These are phyloP conservation scores for Prietella phreatophila DNA, from an alignment of 2,113 vertebrate species.

Conservation along the genomic window DNA sequence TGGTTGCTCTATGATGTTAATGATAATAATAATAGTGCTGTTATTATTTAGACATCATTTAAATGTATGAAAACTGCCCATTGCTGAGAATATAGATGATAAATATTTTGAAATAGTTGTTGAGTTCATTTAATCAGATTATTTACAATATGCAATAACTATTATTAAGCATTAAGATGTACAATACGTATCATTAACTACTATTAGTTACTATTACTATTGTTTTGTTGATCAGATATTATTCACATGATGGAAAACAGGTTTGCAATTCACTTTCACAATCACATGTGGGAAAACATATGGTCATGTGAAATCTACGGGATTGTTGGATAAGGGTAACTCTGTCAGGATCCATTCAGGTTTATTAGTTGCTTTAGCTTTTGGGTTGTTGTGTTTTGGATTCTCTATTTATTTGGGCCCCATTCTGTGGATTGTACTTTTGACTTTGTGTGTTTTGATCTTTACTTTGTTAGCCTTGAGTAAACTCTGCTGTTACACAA, in stretches of 20 bases:
- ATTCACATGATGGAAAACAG: no score
- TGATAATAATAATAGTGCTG: not conserved
- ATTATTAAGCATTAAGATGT: not conserved
- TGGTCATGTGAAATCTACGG: no score
- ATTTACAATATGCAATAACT: not conserved
- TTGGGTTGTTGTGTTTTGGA: no score
- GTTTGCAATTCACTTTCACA: no score
- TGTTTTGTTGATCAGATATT: no score
- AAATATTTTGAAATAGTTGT: not conserved
- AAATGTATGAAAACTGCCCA: not conserved
- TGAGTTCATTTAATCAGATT: not conserved
- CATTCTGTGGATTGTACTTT: not conserved
- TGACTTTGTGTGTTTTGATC: not conserved
- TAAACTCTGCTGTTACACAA: not conserved
- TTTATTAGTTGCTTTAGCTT: no score
- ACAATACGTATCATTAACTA: not conserved
- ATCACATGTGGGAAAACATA: no score
- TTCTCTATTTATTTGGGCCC: no score
- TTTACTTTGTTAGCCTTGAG: not conserved
- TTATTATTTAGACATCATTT: not conserved
- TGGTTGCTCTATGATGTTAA: not conserved
- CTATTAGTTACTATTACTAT: no score
- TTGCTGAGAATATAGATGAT: not conserved
- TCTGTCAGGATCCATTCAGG: no score
- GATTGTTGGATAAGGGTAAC: no score